Conservation (phyloP, 2,888 invertebrate species). For the Microctonus aethiopoides region DNA sequence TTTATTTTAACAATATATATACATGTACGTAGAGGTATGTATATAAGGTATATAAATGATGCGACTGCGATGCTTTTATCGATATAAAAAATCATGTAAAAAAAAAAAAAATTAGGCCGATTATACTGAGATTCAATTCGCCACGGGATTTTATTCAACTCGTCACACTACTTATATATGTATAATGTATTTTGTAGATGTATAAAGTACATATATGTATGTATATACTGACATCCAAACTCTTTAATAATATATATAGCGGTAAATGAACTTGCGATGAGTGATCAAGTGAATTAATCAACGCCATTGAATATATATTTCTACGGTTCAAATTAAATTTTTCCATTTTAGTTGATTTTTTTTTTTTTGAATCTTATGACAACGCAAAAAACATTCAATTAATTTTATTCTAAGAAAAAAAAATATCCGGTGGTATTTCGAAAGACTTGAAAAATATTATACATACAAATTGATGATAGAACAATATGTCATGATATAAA, state of each 20-base stretch:
- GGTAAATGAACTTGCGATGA: not conserved
- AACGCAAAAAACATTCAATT: no score
- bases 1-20: not conserved
- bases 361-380: not conserved
- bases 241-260: no score
- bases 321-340: no score
- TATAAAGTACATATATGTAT: not conserved
- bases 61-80: not conserved
- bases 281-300: not conserved
- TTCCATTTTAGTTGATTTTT: not conserved
- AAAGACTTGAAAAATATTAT: not conserved
- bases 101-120: not conserved
- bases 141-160: not conserved
- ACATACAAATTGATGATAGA: no score
- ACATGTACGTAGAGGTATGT: no score
- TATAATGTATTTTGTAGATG: no score
- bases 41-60: no score
- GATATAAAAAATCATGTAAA: not conserved
- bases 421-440: no score
- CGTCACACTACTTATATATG: not conserved
- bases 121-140: not conserved
- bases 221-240: slow-evolving; percentile 16
- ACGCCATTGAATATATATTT: not conserved
- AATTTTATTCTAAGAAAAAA: not conserved
- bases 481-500: not conserved